Base-by-base conservation (phyloP, 2,113 vertebrate genomes). In the Gobiocypris rarus region DNA sequence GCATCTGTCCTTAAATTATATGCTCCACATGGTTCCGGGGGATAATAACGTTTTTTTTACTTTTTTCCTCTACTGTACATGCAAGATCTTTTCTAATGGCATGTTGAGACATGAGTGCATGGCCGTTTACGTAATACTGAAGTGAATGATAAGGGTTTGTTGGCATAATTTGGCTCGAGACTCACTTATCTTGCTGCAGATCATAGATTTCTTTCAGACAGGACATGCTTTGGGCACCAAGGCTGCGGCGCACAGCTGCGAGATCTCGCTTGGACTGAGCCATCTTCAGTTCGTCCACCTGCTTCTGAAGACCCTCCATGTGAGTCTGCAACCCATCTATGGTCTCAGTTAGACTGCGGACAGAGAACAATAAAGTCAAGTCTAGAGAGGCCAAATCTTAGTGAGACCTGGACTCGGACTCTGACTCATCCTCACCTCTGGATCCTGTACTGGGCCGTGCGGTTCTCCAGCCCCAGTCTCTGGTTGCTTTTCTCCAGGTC, bases 171-270 rank as follows among this genome's bases (percentile, higher is more conserved):
- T 17, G 17, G 8, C 81, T 14, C 19, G 45, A 70, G 41, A 86
- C 87, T 34, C 89, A 99, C 98, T 95, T 96, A 91, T 93, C 87
- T 0, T 87, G 84, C 2, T 96, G 96, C 56, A 97, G 90, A 88
- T 98, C 95, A 6, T 97, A 97, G 0, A 98, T 92, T 91, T 98
- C 97, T 87, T 96, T 97, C 86, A 98, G 91, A 82, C 96, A 96
- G 0, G 96, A 94, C 82, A 97, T 94, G 1, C 96, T 97, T 79
- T 96, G 96, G 1, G 94, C 91, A 0, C 94, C 85, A 0, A 93
- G 88, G 81, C 26, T 91, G 63, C 92, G 93, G 14, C 94, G 94
- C 77, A 94, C 94, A 71, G 95, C 95, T 0, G 84, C 92, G 92
- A 88, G 84, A 61, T 85, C 89, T 86, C 86, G 93, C 41, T 87